Evolutionary conservation across 1,140 invertebrate genomes (phyloP).

Genomic region (Hyphantria cunea): DNA sequence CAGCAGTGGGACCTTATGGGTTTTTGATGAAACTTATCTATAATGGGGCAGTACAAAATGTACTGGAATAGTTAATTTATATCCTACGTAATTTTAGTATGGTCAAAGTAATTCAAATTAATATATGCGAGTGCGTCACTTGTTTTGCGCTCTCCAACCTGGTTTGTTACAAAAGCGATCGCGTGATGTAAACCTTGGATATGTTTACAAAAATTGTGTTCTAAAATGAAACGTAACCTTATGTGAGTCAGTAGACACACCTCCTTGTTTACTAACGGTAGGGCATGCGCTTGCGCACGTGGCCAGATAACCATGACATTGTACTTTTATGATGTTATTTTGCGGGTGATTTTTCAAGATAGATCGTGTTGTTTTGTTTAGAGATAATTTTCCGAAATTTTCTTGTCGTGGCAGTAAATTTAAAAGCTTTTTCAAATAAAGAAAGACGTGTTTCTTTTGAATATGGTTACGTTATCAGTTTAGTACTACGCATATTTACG

Average conservation of each 20-base stretch:
- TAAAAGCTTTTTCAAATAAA: not conserved
- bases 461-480: no score
- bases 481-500: no score
- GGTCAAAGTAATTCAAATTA: no score
- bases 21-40: no score
- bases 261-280: constrained; percentile 35
- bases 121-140: not conserved
- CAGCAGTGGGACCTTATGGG: no score
- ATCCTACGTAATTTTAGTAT: no score
- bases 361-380: not conserved
- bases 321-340: not conserved
- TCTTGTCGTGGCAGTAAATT: not conserved
- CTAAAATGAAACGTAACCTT: constrained; percentile 11
- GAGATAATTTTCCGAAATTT: not conserved
- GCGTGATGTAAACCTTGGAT: constrained; percentile 38
- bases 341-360: not conserved
- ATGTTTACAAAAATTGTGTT: constrained; percentile 39
- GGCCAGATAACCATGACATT: not conserved
- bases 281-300: constrained; percentile 8
- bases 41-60: no score
- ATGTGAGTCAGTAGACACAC: constrained; percentile 53
- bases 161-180: constrained; percentile 9
- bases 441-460: no score
- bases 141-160: constrained; percentile 21
- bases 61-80: no score